Conservation (phyloP, 1,140 invertebrate genomes). For the Nymphalis io region DNA sequence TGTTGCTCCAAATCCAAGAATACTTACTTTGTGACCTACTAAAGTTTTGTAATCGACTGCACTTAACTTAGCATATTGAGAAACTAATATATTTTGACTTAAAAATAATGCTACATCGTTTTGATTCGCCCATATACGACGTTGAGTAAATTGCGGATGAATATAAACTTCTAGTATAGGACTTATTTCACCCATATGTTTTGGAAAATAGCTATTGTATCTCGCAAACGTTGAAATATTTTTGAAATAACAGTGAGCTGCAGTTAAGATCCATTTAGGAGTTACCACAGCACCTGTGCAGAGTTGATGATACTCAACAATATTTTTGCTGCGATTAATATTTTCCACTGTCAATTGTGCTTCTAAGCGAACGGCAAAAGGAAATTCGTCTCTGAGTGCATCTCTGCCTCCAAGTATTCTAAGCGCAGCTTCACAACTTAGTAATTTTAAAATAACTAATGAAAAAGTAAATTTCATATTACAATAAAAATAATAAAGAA, state of each 20-base stretch:
- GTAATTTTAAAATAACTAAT: background rate
- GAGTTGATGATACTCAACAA: background rate
- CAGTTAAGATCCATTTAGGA: constrained; percentile 26
- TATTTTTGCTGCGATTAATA: too few relatives aligned
- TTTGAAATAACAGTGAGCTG: constrained; percentile 27
- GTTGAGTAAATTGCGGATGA: constrained; percentile 8
- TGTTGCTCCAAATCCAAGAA: constrained; percentile 24
- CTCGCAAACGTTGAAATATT: constrained; percentile 3
- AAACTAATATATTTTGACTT: constrained; percentile 17
- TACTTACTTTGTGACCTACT: constrained; percentile 15
- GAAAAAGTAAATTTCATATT: background rate
- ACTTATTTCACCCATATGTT: constrained; percentile 11
- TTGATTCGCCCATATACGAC: too few relatives aligned
- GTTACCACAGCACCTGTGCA: constrained; percentile 28
- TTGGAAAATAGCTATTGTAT: constrained; percentile 30
- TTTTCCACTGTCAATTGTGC: too few relatives aligned
- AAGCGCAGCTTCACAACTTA: constrained; percentile 10
- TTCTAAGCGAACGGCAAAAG: constrained; percentile 27
- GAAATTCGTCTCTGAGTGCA: constrained; percentile 23
- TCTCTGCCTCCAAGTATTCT: constrained; percentile 24
- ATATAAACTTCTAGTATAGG: background rate
- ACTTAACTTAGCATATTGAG: constrained; percentile 17
- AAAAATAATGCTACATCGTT: constrained; percentile 18
- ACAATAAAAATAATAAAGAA: background rate
- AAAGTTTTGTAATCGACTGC: constrained; percentile 21